These are phyloP conservation scores for Micoletzkya japonica DNA, from an alignment of 2,888 invertebrate genomes.

Conservation along the genomic window DNA sequence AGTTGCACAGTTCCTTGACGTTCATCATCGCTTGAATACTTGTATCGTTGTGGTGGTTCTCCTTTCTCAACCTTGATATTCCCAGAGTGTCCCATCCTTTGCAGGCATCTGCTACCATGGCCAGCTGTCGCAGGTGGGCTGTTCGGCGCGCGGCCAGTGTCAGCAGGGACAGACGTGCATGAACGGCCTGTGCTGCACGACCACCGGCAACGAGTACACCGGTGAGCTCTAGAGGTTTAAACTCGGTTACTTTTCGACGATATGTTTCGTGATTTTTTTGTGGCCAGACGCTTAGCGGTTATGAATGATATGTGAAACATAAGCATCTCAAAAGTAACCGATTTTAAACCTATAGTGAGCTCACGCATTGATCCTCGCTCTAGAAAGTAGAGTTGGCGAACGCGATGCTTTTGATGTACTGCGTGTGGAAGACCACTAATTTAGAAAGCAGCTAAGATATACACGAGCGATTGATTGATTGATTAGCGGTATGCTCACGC, in stretches of 20 bases:
- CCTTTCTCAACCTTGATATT: neutral
- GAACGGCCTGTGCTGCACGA: conserved; percentile 59
- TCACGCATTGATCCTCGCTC: neutral
- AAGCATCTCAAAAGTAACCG: too few relatives aligned
- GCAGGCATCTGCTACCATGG: conserved; percentile 57
- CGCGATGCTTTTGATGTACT: too few relatives aligned
- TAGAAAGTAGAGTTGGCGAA: neutral
- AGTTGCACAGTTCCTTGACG: neutral
- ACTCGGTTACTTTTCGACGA: too few relatives aligned
- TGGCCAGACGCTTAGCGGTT: too few relatives aligned
- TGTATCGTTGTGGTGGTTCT: neutral
- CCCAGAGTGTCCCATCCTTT: neutral
- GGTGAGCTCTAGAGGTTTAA: conserved; percentile 40
- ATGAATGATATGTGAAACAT: too few relatives aligned
- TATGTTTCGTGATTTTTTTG: too few relatives aligned
- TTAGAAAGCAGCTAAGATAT: too few relatives aligned
- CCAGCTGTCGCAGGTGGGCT: conserved; percentile 52
- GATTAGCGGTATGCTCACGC: too few relatives aligned
- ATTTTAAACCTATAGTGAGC: neutral
- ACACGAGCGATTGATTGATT: too few relatives aligned
- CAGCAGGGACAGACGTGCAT: conserved; percentile 52
- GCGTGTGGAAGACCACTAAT: too few relatives aligned
- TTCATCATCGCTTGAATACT: conserved; percentile 9
- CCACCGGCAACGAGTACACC: conserved; percentile 50
- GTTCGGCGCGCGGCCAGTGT: conserved; percentile 53